Base-by-base conservation (phyloP, 2,888 invertebrate genomes). In the Spisula solida region DNA sequence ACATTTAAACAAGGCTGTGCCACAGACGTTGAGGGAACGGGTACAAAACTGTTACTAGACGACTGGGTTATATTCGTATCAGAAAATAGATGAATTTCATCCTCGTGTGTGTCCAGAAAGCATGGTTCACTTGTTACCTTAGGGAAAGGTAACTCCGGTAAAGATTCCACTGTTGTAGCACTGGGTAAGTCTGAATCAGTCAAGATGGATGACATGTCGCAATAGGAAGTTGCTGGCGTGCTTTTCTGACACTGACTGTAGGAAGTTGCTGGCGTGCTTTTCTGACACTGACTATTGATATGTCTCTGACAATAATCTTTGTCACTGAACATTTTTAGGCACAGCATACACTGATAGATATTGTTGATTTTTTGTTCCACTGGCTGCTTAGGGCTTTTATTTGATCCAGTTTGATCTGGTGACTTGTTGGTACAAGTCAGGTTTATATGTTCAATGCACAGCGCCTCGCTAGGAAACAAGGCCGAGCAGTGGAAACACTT, bases 261-360 rank as follows among this genome's bases (percentile, higher is more conserved):
- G n/a, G n/a, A n/a, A n/a, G n/a, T n/a, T 10, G 31, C 79, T 14
- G 83, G 31, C 18, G 79, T 25, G 14, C 25, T 75, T 25, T 81
- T 85, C 56, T 70, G 48, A 82, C 91, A 91, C 12, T 78, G 79
- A 20, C 84, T 56, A 18, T 56, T 60, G 25, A 90, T 83, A 82
- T 91, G 91, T 12, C 56, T 48, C 48, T 88, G 90, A 85, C 91
- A 91, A 18, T 55, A 83, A 8, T 66, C 75, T 60, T 90, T 82
- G 25, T 88, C 86, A 78, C 80, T 84, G 66, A 91, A 91, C 88
- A 91, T 88, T 41, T 86, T 60, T 25, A 81, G 51, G 60, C 91
- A 91, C 2, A 90, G 75, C 70, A 88, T 86, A 82, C 91, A 91
- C 85, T 91, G 91, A 70, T 85, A 89, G 16, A 88, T 66, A 41